Percentiles rank a stretch among this genome's conserved stretches.
phyloP scores from a whole-genome alignment of 2,888 invertebrate genomes.

The Sarcophaga caerulescens region DNA sequence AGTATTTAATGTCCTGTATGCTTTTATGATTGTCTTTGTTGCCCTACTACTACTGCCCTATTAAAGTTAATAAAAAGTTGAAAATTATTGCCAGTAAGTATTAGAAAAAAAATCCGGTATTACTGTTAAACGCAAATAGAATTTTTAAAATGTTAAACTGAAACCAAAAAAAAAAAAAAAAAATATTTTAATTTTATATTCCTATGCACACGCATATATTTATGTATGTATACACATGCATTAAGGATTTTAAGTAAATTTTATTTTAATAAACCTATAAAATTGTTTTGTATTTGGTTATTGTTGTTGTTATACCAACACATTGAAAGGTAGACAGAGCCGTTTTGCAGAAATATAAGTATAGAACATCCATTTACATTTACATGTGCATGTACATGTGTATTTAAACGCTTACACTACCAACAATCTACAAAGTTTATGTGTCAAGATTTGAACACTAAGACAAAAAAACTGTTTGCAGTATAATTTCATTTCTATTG shows the following conservation, averaged over 20 bases:
- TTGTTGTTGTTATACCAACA: not conserved
- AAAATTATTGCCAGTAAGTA: constrained; percentile 5
- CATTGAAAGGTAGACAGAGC: not conserved
- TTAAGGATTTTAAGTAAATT: not conserved
- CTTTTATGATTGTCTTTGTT: not conserved
- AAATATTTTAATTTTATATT: not conserved
- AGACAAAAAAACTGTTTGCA: not conserved
- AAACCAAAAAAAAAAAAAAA: not conserved
- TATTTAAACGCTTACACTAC: not conserved
- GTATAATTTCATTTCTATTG: constrained; percentile 23
- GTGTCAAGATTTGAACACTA: constrained; percentile 11
- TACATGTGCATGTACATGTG: not conserved
- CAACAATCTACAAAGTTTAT: constrained; percentile 39
- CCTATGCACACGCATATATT: not conserved
- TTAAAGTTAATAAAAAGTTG: not conserved
- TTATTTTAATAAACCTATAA: constrained; percentile 7
- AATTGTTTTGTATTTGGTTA: not conserved
- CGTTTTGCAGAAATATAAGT: not conserved
- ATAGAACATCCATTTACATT: not conserved
- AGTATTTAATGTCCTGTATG: constrained; percentile 17
- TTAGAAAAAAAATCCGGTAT: not conserved
- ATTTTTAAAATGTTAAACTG: not conserved
- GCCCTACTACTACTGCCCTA: no score
- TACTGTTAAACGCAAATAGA: not conserved
- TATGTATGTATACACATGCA: not conserved